These are phyloP conservation scores for Bolinopsis microptera DNA, from an alignment of 37 sponge, comb jelly and placozoan species.

Conservation along the genomic window DNA sequence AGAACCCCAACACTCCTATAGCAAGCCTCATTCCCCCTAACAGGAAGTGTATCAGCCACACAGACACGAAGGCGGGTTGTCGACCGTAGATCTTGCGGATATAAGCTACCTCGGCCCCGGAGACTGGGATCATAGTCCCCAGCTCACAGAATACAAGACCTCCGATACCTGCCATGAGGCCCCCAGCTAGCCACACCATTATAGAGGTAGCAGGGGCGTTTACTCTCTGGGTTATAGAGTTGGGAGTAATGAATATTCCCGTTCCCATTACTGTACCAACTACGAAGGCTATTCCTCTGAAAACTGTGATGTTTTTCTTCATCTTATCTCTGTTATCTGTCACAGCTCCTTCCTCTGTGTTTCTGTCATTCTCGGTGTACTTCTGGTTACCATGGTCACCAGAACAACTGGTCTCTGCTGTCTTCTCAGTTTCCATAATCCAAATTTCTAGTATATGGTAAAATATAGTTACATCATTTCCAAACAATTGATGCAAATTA, in stretches of 20 bases:
- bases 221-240: neutral
- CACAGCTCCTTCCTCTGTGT: neutral
- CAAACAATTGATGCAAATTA: too few species aligned
- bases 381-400: neutral
- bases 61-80: neutral
- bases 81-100: neutral
- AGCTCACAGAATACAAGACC: constrained; percentile 5
- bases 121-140: constrained; percentile 27
- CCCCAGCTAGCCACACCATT: neutral
- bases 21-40: constrained; percentile 22
- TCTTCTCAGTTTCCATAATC: too few species aligned
- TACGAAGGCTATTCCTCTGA: neutral
- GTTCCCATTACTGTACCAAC: constrained; percentile 43
- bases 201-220: constrained; percentile 13
- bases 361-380: neutral
- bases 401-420: too few species aligned
- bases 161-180: neutral
- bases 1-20: neutral
- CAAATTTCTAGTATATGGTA: too few species aligned
- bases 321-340: neutral
- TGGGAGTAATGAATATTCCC: constrained; percentile 17
- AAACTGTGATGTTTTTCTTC: constrained; percentile 23
- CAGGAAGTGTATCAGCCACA: constrained; percentile 25
- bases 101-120: constrained; percentile 23
- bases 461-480: too few species aligned